phyloP scores from a whole-genome alignment of 92 coral and sea anemone species.

The Desmophyllum pertusum region DNA sequence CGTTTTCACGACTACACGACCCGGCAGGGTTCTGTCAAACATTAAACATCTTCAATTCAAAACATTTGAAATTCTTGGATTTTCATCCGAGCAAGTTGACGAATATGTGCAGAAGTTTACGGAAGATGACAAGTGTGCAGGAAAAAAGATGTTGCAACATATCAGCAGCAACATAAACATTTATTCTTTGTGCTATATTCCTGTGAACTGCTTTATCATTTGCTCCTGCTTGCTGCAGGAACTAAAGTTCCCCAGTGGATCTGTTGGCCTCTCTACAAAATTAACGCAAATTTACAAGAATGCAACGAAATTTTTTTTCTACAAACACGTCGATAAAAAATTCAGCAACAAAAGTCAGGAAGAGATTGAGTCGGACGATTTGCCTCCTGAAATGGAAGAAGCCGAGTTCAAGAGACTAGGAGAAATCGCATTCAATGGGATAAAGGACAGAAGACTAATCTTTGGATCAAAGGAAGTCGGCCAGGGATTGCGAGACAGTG shows the following conservation, averaged over 20 bases:
- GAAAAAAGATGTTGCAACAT: slow-evolving; percentile 1
- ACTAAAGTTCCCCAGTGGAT: background rate
- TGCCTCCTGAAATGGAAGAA: background rate
- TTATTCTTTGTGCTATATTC: slow-evolving; percentile 47
- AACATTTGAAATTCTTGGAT: slow-evolving; percentile 9
- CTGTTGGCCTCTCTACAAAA: slow-evolving; percentile 17
- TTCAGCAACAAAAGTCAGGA: background rate
- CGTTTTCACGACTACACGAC: background rate
- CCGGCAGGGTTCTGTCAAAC: background rate
- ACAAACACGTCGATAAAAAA: slow-evolving; percentile 19
- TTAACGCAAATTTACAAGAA: slow-evolving; percentile 43
- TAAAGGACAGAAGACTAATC: slow-evolving; percentile 27
- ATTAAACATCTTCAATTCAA: background rate
- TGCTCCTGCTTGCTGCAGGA: slow-evolving; percentile 36
- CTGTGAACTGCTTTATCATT: slow-evolving; percentile 38
- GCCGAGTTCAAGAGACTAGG: slow-evolving; percentile 4
- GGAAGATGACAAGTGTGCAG: background rate
- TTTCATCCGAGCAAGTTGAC: background rate
- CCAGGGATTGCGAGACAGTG: slow-evolving; percentile 11
- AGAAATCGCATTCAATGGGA: slow-evolving; percentile 45
- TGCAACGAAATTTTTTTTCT: slow-evolving; percentile 13
- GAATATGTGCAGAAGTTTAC: slow-evolving; percentile 6
- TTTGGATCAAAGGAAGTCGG: slow-evolving; percentile 15
- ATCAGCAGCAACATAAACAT: background rate
- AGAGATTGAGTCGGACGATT: background rate